Evolutionary conservation across 2,888 invertebrate species (phyloP).

Genomic region (Micropterix aruncella): DNA sequence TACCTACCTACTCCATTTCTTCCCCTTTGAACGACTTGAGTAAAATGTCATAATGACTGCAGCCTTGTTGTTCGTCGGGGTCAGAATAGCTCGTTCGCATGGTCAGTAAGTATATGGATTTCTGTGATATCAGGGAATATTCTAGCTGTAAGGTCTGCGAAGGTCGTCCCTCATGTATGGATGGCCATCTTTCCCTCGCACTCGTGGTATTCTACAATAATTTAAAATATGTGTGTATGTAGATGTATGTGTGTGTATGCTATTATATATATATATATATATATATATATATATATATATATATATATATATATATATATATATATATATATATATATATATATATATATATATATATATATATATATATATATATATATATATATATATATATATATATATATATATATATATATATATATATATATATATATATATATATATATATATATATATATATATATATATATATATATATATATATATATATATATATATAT

Average conservation of each 20-base stretch:
- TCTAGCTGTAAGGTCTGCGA: too few species aligned
- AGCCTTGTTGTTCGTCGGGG: too few species aligned
- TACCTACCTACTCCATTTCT: too few species aligned
- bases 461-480: slow-evolving; percentile 4
- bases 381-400: neutral
- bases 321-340: slow-evolving; percentile 6
- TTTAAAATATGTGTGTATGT: neutral
- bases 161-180: too few species aligned
- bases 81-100: too few species aligned
- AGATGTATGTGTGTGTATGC: slow-evolving; percentile 5
- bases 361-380: slow-evolving; percentile 4
- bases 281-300: slow-evolving; percentile 5
- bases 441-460: slow-evolving; percentile 4
- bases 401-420: neutral
- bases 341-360: slow-evolving; percentile 5
- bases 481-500: slow-evolving; percentile 1
- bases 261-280: slow-evolving; percentile 6
- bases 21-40: too few species aligned
- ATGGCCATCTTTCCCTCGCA: too few species aligned
- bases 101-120: too few species aligned
- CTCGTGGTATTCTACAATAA: neutral
- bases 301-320: slow-evolving; percentile 6
- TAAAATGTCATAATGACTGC: too few species aligned
- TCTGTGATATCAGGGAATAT: too few species aligned
- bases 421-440: slow-evolving; percentile 2